Evolutionary conservation across 2,113 vertebrate genomes (phyloP), one percentile per base, ranked within the genome.

Genomic region (Hoplias malabaricus): DNA sequence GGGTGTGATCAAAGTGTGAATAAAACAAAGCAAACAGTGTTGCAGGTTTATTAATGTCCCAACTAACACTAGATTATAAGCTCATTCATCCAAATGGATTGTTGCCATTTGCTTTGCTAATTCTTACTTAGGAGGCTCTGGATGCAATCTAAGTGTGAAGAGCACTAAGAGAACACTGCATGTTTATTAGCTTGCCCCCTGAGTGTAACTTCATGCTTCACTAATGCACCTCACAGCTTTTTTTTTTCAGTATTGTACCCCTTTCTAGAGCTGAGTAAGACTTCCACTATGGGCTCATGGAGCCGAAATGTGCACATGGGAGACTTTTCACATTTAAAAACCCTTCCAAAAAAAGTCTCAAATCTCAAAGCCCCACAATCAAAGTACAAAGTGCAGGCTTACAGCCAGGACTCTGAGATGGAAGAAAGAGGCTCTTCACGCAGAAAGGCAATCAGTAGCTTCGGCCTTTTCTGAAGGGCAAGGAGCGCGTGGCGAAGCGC

Each of bases 391-490:
- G n/a, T 23, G 25, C 19, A 43, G 11, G 43, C 62, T 68, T n/a
- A 13, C 48, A 25, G 23, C 42, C 53, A 43, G 29, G 11, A 62
- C 54, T 46, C 34, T 25, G 21, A 43, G 72, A 78, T 16, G 36
- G 48, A 36, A 80, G 63, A 73, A 69, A 71, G 31, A 65, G 61
- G 80, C 57, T 21, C 53, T 27, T 46, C 27, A 53, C 81, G 78
- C n/a, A 56, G 38, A 43, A 38, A 48, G 21, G 70, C 80, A 85
- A 82, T 86, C 82, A 72, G 69, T 67, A 57, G 38, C 69, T 67
- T 61, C 42, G 56, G 83, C 74, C 34, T 83, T 65, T 72, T 86
- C 82, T 88, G 85, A 91, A 90, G 86, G 89, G 88, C 89, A 86
- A 84, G 86, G 82, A 69, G 76, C 6, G 78, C 84, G 80, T 90